These are phyloP conservation scores for Parauchenoglanis punctatus DNA, from an alignment of 2,797 vertebrate species.

Conservation along the genomic window DNA sequence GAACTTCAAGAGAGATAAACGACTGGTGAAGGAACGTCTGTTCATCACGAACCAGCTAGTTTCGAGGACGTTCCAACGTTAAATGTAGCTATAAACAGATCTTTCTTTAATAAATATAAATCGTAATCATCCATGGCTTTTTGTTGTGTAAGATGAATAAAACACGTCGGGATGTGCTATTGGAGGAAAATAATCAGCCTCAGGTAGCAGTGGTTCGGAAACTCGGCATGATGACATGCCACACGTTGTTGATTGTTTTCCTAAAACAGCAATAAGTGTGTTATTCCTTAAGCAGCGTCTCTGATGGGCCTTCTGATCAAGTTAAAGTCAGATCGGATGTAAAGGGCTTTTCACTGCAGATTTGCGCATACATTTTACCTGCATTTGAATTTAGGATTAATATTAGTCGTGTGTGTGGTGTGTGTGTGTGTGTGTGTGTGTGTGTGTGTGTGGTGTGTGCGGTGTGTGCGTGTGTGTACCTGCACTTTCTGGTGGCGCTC, in stretches of 20 bases:
- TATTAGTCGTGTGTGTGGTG: not conserved
- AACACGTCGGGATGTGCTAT: not conserved
- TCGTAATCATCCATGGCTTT: not conserved
- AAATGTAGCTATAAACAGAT: not conserved
- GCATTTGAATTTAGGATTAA: not conserved
- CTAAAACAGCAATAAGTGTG: not conserved
- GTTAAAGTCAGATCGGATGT: not conserved
- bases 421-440: slow-evolving; percentile 39
- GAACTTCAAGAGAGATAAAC: too few relatives aligned
- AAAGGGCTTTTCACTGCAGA: not conserved
- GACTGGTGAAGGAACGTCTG: too few relatives aligned
- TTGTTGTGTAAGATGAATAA: not conserved
- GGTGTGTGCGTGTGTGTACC: slow-evolving; percentile 68
- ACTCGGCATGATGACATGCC: not conserved
- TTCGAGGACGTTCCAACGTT: too few relatives aligned
- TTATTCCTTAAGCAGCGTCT: not conserved
- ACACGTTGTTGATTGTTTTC: not conserved
- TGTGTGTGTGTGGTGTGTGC: not conserved
- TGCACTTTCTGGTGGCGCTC: slow-evolving; percentile 84
- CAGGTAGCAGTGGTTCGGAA: not conserved
- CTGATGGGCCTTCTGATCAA: too few relatives aligned
- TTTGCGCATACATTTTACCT: not conserved
- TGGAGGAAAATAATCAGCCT: not conserved
- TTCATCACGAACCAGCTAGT: too few relatives aligned
- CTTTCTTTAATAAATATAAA: too few relatives aligned